Percentiles rank a stretch among this genome's conserved stretches.
These are phyloP conservation scores for Drymodes brunneopygia DNA, from an alignment of 2,113 vertebrate genomes.

Conservation along the genomic window DNA sequence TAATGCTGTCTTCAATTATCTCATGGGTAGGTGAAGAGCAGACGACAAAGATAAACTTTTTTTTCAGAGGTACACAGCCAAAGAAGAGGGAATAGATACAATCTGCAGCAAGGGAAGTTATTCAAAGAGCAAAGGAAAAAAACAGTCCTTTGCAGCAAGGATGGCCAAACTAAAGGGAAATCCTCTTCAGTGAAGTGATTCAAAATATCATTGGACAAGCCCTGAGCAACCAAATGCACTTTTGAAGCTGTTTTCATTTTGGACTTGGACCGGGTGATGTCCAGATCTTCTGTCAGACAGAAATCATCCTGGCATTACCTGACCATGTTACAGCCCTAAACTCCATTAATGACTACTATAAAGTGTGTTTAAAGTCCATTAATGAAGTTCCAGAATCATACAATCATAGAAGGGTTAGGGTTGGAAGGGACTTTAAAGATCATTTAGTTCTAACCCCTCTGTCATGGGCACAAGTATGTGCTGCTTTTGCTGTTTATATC, in stretches of 20 bases:
- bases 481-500: neutral
- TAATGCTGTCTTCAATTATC: neutral
- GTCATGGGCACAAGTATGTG: neutral
- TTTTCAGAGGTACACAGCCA: neutral
- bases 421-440: neutral
- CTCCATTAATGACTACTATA: neutral
- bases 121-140: neutral
- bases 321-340: neutral
- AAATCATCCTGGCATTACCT: neutral
- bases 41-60: neutral
- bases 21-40: neutral
- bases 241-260: neutral
- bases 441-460: neutral
- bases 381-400: neutral
- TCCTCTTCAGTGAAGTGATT: neutral
- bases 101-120: neutral
- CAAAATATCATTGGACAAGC: neutral
- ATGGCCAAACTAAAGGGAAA: neutral
- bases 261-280: neutral
- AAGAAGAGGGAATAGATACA: neutral
- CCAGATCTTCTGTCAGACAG: neutral
- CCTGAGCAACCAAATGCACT: neutral
- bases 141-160: neutral
- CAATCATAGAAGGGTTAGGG: neutral
- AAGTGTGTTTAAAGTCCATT: neutral